phyloP scores from a whole-genome alignment of 2,888 invertebrate genomes.

The Lamellibrachia columna region DNA sequence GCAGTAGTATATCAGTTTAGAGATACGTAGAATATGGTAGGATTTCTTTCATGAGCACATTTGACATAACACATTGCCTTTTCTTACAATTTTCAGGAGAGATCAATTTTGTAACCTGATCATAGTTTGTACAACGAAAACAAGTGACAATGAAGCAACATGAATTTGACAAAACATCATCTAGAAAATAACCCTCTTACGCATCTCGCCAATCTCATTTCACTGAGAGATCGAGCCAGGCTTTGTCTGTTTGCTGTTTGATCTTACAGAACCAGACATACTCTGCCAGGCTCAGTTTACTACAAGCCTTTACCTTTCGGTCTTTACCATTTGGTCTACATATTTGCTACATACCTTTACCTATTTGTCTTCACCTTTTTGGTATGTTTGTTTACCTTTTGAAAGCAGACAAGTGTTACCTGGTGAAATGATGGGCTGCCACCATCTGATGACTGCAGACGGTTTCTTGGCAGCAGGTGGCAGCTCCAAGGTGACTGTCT shows the following conservation, averaged over 20 bases:
- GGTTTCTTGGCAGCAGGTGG: slow-evolving; percentile 61
- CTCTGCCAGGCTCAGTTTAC: no score
- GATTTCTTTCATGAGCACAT: background rate
- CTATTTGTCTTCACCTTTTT: no score
- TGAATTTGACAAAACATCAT: background rate
- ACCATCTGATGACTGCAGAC: slow-evolving; percentile 64
- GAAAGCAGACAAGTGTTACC: slow-evolving; percentile 43
- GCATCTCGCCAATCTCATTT: no score
- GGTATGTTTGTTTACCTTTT: background rate
- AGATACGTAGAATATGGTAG: background rate
- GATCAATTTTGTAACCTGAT: background rate
- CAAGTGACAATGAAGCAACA: background rate
- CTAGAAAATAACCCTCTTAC: no score
- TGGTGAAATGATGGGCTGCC: slow-evolving; percentile 63
- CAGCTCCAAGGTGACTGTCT: slow-evolving; percentile 51
- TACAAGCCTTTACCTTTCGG: background rate
- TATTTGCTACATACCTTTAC: background rate
- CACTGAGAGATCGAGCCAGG: no score
- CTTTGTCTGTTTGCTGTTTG: no score
- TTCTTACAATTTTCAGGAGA: no score
- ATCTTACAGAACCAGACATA: no score
- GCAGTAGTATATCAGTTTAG: background rate
- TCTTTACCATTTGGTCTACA: background rate
- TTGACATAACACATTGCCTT: background rate
- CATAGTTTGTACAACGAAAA: background rate